These are phyloP conservation scores for Chelonus insularis DNA, from an alignment of 1,140 invertebrate genomes.

Conservation along the genomic window DNA sequence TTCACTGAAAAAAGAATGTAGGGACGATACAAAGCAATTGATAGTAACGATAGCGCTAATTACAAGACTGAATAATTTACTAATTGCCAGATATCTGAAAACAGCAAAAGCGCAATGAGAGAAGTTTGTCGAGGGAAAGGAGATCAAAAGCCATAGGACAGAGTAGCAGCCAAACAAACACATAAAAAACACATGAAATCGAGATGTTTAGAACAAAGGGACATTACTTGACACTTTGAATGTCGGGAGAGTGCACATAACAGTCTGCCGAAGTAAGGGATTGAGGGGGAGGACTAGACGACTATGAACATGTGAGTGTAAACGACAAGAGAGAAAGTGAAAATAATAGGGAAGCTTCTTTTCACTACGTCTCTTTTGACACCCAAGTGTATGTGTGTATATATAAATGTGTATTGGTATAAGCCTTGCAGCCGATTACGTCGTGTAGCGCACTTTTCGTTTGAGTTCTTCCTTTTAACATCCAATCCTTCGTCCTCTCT, in stretches of 20 bases:
- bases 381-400: neutral
- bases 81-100: constrained; percentile 1
- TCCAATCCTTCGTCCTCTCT: neutral
- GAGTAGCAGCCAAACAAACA: neutral
- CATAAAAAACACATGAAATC: neutral
- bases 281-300: neutral
- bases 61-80: too few relatives aligned
- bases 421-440: constrained; percentile 7
- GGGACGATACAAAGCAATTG: too few relatives aligned
- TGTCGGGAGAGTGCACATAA: neutral
- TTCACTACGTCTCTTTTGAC: neutral
- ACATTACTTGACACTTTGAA: neutral
- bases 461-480: neutral
- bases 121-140: neutral
- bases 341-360: too few relatives aligned
- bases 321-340: too few relatives aligned
- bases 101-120: neutral
- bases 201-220: neutral
- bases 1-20: too few relatives aligned
- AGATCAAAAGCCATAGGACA: constrained; percentile 1
- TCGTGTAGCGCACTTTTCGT: neutral
- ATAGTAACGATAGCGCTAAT: too few relatives aligned
- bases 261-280: neutral
- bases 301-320: too few relatives aligned
- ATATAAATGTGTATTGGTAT: too few relatives aligned